Conservation (phyloP, 1,140 invertebrate species). For the Cheumatopsyche charites region DNA sequence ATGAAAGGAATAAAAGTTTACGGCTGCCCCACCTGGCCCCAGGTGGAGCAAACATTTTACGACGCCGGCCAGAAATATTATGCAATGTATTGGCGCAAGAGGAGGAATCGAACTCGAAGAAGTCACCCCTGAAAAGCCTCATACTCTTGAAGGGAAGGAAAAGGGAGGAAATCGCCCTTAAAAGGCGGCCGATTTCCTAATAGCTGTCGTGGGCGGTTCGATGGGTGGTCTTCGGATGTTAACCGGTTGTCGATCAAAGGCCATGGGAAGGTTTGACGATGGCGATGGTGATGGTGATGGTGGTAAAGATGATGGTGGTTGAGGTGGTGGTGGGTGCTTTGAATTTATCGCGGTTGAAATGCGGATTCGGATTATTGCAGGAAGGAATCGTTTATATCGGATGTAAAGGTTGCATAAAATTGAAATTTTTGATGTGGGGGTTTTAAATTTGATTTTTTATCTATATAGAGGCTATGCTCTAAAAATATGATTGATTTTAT, state of each 20-base stretch:
- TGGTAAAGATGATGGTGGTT: too few relatives aligned
- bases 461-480: too few relatives aligned
- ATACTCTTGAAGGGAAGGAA: too few relatives aligned
- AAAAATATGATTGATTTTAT: too few relatives aligned
- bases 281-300: too few relatives aligned
- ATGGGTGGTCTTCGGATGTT: background rate
- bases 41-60: conserved; percentile 46
- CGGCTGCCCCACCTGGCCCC: conserved; percentile 43
- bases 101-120: too few relatives aligned
- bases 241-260: conserved; percentile 22
- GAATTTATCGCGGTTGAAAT: conserved; percentile 26
- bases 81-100: conserved; percentile 45
- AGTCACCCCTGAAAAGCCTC: too few relatives aligned
- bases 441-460: too few relatives aligned
- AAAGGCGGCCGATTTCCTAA: background rate
- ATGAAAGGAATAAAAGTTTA: conserved; percentile 50
- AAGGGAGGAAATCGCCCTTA: conserved; percentile 18
- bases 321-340: conserved; percentile 23
- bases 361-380: conserved; percentile 4
- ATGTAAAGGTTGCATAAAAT: too few relatives aligned
- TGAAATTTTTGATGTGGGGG: too few relatives aligned
- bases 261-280: too few relatives aligned
- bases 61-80: conserved; percentile 45
- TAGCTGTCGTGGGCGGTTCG: background rate
- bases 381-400: too few relatives aligned